Conservation (phyloP, 2,888 invertebrate genomes). For the Sphaeridia pumilis region DNA sequence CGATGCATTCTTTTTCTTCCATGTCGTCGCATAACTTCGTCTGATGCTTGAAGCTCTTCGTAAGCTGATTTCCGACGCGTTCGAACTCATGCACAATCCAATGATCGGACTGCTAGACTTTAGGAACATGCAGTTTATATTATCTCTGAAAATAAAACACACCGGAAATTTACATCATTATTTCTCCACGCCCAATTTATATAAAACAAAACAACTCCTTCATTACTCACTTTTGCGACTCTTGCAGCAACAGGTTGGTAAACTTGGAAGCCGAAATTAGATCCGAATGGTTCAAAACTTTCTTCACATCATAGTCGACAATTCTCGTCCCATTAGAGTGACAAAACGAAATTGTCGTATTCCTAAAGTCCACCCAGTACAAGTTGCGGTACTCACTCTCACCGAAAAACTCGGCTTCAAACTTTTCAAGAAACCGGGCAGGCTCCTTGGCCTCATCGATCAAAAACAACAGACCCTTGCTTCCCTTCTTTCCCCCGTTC, state of each 20-base stretch:
- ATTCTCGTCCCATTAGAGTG: slow-evolving; percentile 33
- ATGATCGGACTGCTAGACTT: slow-evolving; percentile 35
- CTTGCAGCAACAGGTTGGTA: slow-evolving; percentile 63
- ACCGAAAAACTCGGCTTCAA: slow-evolving; percentile 35
- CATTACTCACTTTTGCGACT: slow-evolving; percentile 65
- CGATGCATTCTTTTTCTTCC: slow-evolving; percentile 66
- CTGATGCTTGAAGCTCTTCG: slow-evolving; percentile 75
- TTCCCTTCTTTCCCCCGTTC: slow-evolving; percentile 18
- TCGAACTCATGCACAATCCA: slow-evolving; percentile 33
- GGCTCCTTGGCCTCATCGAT: slow-evolving; percentile 35
- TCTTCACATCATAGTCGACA: slow-evolving; percentile 34
- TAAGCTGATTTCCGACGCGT: slow-evolving; percentile 31
- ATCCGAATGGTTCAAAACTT: slow-evolving; percentile 29
- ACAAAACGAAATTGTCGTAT: slow-evolving; percentile 28
- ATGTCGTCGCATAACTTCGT: slow-evolving; percentile 66
- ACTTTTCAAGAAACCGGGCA: slow-evolving; percentile 31
- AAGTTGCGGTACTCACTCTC: slow-evolving; percentile 31
- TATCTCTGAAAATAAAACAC: slow-evolving; percentile 27
- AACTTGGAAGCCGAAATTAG: slow-evolving; percentile 31
- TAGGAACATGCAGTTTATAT: slow-evolving; percentile 35
- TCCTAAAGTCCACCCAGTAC: slow-evolving; percentile 32
- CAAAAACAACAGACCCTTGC: slow-evolving; percentile 31
- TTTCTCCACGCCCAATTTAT: too few species aligned
- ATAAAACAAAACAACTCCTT: not conserved
- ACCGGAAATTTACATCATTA: too few species aligned